Evolutionary conservation across 2,113 vertebrate genomes (phyloP), one percentile per base, ranked within the genome.

Genomic region (Fulica atra): DNA sequence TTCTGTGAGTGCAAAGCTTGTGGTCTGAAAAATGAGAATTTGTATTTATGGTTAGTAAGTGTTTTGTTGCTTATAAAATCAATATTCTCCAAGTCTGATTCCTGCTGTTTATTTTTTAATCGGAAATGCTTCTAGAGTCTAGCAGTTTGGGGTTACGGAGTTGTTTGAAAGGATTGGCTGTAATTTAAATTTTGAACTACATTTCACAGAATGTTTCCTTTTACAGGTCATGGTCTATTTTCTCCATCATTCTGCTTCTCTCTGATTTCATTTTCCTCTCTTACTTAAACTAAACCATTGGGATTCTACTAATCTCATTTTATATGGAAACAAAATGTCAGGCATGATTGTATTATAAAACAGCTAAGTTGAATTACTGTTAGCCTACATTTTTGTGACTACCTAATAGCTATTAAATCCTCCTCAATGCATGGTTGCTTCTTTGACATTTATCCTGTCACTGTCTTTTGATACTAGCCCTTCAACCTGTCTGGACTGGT

Each of bases 301-400:
- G 2, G 11, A 61, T 70, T 70, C 28, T 53, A 3, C 4, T 19
- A 78, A 46, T 66, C 35, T 65, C 3, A 31, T 53, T 72, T 81
- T 29, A 31, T 38, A 15, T 16, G 18, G 14, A 59, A 83, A 78
- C 4, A 74, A 78, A 78, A 65, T 36, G 7, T 63, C 7, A 38
- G 0, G 1, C 6, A 4, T 6, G 0, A 16, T 9, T 53, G 10
- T 63, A 85, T 71, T 56, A 3, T 26, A 82, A 65, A 88, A 38
- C 5, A 46, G 0, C 0, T 31, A 60, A 4, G 13, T 24, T 53
- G 11, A 40, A 64, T 60, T 93, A 71, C 48, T 82, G 5, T 40
- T 81, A 18, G 17, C 11, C 24, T 66, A n/a, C 13, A 9, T 50
- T 70, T 85, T 51, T 69, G 11, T 64, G 17, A 35, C 24, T 64